Evolutionary conservation across 2,888 invertebrate species (phyloP).

Genomic region (Xestia rhomboidea): DNA sequence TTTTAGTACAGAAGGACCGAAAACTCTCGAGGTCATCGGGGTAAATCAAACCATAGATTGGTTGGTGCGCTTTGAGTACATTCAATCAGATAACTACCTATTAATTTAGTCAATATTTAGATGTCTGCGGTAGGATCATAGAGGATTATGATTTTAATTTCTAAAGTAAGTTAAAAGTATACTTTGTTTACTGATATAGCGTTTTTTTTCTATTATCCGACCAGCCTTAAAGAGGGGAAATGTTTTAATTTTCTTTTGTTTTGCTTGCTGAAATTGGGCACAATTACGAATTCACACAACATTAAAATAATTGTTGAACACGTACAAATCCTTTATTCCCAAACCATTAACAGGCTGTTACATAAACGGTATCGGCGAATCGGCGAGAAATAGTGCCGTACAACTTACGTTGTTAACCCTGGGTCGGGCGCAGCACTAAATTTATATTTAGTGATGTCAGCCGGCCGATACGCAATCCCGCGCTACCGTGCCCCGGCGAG

Average conservation of each 20-base stretch:
- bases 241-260: too few species aligned
- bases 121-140: not conserved
- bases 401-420: conserved; percentile 83
- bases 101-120: not conserved
- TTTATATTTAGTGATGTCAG: conserved; percentile 86
- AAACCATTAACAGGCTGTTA: conserved; percentile 65
- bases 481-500: conserved; percentile 81
- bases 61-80: not conserved
- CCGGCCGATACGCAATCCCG: conserved; percentile 82
- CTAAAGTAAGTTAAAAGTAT: too few species aligned
- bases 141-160: not conserved
- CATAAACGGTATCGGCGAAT: conserved; percentile 77
- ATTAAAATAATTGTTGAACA: conserved; percentile 19
- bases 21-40: not conserved
- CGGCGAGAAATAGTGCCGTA: conserved; percentile 84
- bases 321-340: conserved; percentile 49
- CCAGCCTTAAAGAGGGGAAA: too few species aligned
- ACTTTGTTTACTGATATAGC: too few species aligned
- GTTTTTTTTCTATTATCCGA: too few species aligned
- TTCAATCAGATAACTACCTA: not conserved
- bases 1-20: conserved; percentile 6
- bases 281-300: not conserved
- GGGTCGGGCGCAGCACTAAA: conserved; percentile 81
- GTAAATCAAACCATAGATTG: not conserved
- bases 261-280: not conserved